Evolutionary conservation across 1,140 invertebrate genomes (phyloP).

Genomic region (Solenopsis fugax): DNA sequence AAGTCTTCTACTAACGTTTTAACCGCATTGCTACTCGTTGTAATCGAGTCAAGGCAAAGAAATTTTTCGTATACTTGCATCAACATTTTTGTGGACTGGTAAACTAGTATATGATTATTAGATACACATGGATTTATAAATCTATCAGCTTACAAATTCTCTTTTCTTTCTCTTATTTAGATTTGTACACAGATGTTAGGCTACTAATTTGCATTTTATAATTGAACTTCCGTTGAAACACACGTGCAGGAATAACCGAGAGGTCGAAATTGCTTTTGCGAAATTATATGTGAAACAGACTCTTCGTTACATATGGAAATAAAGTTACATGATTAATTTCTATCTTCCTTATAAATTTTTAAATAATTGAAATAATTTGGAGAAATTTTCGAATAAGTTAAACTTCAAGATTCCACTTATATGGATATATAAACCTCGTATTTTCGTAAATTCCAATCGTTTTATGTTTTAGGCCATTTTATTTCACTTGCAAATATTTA

Average conservation of each 20-base stretch:
- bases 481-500: constrained; percentile 6
- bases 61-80: neutral
- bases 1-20: neutral
- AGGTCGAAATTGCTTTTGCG: too few species aligned
- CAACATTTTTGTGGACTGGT: neutral
- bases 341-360: too few species aligned
- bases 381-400: neutral
- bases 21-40: neutral
- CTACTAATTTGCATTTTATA: neutral
- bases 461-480: too few species aligned
- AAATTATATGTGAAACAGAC: neutral
- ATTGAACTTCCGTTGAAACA: too few species aligned
- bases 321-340: too few species aligned
- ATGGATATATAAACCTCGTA: neutral
- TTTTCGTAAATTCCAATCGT: neutral
- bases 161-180: neutral
- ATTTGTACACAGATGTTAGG: neutral
- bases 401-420: neutral
- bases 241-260: too few species aligned
- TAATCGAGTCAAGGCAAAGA: neutral
- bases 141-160: neutral
- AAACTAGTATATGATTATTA: neutral
- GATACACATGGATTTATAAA: neutral
- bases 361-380: too few species aligned
- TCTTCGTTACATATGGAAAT: too few species aligned